Evolutionary conservation across 1,140 invertebrate species (phyloP).

Genomic region (Halesus radiatus): DNA sequence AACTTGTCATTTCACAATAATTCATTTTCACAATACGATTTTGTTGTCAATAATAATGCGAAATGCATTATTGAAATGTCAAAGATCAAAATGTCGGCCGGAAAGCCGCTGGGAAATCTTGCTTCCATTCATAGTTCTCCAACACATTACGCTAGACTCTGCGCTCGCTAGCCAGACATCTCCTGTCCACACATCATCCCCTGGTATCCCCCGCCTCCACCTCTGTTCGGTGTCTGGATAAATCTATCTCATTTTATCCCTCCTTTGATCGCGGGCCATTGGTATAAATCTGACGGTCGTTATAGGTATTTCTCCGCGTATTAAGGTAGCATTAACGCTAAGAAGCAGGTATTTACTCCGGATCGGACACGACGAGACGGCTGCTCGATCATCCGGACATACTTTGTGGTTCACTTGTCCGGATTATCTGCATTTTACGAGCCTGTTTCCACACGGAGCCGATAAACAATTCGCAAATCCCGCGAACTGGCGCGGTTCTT

Average conservation of each 20-base stretch:
- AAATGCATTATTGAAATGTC: not conserved
- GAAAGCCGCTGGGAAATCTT: not conserved
- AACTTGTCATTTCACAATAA: not conserved
- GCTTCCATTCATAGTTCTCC: not conserved
- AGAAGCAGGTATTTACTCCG: slow-evolving; percentile 37
- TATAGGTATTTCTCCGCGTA: slow-evolving; percentile 48
- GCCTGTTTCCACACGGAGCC: slow-evolving; percentile 12
- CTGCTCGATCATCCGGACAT: slow-evolving; percentile 17
- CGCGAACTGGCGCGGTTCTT: not conserved
- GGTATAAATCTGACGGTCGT: slow-evolving; percentile 51
- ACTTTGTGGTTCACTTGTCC: not conserved
- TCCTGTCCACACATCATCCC: slow-evolving; percentile 10
- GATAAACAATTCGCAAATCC: slow-evolving; percentile 13
- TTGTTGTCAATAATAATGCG: not conserved
- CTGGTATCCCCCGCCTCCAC: not conserved
- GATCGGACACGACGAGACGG: not conserved
- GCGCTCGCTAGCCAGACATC: not conserved
- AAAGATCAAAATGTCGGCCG: not conserved
- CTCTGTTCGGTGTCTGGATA: slow-evolving; percentile 23
- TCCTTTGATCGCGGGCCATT: slow-evolving; percentile 46
- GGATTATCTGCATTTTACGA: slow-evolving; percentile 43
- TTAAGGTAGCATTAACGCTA: slow-evolving; percentile 42
- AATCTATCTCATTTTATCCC: slow-evolving; percentile 36
- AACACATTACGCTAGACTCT: not conserved
- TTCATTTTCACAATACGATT: not conserved